phyloP scores from a whole-genome alignment of 2,888 invertebrate species.

The Plutella xylostella region DNA sequence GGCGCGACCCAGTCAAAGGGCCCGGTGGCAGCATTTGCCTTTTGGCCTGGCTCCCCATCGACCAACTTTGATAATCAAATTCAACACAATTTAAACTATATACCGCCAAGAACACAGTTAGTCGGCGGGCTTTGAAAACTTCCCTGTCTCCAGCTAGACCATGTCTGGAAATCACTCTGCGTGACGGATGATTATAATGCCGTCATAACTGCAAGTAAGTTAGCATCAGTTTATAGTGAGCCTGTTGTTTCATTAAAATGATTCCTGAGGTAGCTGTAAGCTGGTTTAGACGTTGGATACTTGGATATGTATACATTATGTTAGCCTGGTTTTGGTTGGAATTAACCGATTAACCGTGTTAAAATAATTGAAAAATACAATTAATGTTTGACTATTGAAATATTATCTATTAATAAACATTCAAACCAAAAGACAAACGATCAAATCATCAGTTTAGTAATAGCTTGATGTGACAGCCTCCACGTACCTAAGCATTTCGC shows the following conservation, averaged over 20 bases:
- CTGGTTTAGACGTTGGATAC: not conserved
- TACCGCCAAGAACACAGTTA: not conserved
- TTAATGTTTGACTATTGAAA: not conserved
- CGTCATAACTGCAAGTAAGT: not conserved
- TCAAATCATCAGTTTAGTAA: not conserved
- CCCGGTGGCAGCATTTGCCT: no score
- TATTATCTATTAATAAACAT: not conserved
- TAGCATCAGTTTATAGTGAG: not conserved
- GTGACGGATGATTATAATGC: not conserved
- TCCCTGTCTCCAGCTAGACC: not conserved
- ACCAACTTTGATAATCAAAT: constrained; percentile 6
- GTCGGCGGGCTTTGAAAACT: not conserved
- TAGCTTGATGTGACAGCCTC: not conserved
- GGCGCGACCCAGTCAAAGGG: no score
- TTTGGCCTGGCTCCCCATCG: no score
- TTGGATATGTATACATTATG: not conserved
- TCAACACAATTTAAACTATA: constrained; percentile 5
- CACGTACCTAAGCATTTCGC: not conserved
- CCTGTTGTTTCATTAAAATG: not conserved
- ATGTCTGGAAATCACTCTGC: not conserved
- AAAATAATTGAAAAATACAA: not conserved
- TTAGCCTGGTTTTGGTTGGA: not conserved
- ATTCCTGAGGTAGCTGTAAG: not conserved
- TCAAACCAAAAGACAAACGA: not conserved
- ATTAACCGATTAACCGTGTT: not conserved